These are phyloP conservation scores for Okamejei kenojei DNA, from an alignment of 2,797 vertebrate species.

Conservation along the genomic window DNA sequence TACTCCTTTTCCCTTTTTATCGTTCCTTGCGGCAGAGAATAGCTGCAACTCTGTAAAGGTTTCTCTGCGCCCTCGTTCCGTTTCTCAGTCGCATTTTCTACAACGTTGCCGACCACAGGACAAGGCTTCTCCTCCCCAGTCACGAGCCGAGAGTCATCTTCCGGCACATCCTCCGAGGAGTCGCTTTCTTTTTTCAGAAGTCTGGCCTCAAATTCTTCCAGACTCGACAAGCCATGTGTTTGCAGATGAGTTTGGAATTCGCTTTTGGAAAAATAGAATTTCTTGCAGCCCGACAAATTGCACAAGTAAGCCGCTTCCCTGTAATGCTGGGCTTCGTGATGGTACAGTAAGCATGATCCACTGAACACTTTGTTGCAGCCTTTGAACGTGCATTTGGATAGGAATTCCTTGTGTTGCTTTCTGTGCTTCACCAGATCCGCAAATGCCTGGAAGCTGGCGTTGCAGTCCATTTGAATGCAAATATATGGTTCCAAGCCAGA, in stretches of 20 bases:
- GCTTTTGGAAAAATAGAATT: conserved; percentile 87
- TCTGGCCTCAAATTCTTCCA: conserved; percentile 62
- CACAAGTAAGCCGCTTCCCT: conserved; percentile 88
- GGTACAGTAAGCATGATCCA: conserved; percentile 88
- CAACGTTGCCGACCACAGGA: not conserved
- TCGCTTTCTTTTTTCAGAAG: conserved; percentile 57
- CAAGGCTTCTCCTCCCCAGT: not conserved
- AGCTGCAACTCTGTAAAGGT: conserved; percentile 11
- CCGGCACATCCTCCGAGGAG: not conserved
- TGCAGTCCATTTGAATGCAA: conserved; percentile 81
- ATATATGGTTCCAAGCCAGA: conserved; percentile 75
- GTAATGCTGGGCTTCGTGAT: conserved; percentile 96
- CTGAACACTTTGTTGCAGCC: conserved; percentile 86
- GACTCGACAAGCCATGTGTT: conserved; percentile 67
- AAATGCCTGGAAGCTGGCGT: conserved; percentile 71
- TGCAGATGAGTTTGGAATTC: conserved; percentile 81
- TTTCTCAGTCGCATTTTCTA: not conserved
- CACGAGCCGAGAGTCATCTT: not conserved
- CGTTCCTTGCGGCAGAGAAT: not conserved
- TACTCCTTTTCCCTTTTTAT: not conserved
- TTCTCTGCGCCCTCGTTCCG: not conserved
- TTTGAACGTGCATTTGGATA: conserved; percentile 87
- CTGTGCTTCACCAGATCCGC: conserved; percentile 89
- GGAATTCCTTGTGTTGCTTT: conserved; percentile 77
- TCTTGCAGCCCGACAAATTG: conserved; percentile 74